Evolutionary conservation across 2,797 vertebrate genomes (phyloP).

Genomic region (Poecilia velifera): DNA sequence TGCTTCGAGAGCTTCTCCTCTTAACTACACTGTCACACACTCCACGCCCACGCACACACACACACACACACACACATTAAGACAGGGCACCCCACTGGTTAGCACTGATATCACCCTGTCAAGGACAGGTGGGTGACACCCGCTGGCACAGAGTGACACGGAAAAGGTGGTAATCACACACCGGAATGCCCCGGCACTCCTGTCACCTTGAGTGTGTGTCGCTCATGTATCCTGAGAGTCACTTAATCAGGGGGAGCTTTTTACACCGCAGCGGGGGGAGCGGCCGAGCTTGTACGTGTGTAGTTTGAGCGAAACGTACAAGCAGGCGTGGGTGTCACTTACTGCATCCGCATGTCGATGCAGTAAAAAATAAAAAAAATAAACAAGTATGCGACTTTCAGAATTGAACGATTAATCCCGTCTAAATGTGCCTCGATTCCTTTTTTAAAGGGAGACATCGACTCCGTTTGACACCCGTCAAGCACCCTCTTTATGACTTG

Average conservation of each 20-base stretch:
- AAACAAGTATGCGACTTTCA: background rate
- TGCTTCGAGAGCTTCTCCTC: slow-evolving; percentile 60
- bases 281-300: background rate
- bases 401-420: slow-evolving; percentile 17
- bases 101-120: slow-evolving; percentile 41
- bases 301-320: background rate
- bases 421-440: background rate
- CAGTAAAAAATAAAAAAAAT: slow-evolving; percentile 4
- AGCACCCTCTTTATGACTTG: slow-evolving; percentile 1
- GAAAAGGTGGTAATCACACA: slow-evolving; percentile 74
- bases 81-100: slow-evolving; percentile 29
- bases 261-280: slow-evolving; percentile 38
- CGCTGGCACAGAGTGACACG: slow-evolving; percentile 43
- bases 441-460: background rate
- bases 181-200: slow-evolving; percentile 54
- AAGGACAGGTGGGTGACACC: slow-evolving; percentile 70
- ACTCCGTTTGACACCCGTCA: background rate
- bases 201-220: slow-evolving; percentile 70
- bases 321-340: background rate
- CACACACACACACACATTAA: slow-evolving; percentile 16
- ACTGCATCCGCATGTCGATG: background rate
- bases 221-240: slow-evolving; percentile 70
- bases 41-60: background rate
- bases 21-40: slow-evolving; percentile 65
- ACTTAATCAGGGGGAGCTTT: slow-evolving; percentile 68